A percentile compares a stretch with the other conserved stretches of the same genome.
Conservation (phyloP, 2,113 vertebrate genomes). For the Xiphophorus hellerii region DNA sequence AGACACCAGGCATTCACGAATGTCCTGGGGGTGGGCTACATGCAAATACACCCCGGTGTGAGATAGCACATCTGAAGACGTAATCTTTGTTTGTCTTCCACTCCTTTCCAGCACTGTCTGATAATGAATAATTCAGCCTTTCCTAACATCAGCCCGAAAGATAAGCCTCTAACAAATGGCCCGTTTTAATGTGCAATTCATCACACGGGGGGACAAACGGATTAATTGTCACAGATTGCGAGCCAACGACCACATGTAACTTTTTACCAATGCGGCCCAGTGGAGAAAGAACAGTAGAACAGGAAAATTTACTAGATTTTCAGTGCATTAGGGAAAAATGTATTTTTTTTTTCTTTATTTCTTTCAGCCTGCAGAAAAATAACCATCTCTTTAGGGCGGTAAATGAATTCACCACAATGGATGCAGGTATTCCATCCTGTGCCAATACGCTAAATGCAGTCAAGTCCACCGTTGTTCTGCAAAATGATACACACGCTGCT, state of each 20-base stretch:
- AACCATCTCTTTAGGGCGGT: neutral
- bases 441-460: constrained; percentile 4
- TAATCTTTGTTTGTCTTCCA: constrained; percentile 64
- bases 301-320: constrained; percentile 37
- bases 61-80: constrained; percentile 46
- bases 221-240: constrained; percentile 65
- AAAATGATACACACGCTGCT: constrained; percentile 48
- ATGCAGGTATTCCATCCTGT: constrained; percentile 28
- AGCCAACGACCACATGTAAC: constrained; percentile 10
- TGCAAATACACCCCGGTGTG: constrained; percentile 26
- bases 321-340: constrained; percentile 23
- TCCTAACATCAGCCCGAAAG: constrained; percentile 53
- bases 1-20: constrained; percentile 19
- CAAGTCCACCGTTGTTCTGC: constrained; percentile 43
- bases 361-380: constrained; percentile 1
- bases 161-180: constrained; percentile 70
- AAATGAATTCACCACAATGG: constrained; percentile 56
- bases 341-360: neutral
- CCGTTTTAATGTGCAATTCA: constrained; percentile 51
- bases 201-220: constrained; percentile 53
- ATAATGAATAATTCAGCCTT: constrained; percentile 61
- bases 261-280: neutral
- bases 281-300: neutral
- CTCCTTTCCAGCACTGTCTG: constrained; percentile 46
- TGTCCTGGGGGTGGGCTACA: constrained; percentile 31